Evolutionary conservation across 1,140 invertebrate species (phyloP).

Genomic region (Mamestra configurata): DNA sequence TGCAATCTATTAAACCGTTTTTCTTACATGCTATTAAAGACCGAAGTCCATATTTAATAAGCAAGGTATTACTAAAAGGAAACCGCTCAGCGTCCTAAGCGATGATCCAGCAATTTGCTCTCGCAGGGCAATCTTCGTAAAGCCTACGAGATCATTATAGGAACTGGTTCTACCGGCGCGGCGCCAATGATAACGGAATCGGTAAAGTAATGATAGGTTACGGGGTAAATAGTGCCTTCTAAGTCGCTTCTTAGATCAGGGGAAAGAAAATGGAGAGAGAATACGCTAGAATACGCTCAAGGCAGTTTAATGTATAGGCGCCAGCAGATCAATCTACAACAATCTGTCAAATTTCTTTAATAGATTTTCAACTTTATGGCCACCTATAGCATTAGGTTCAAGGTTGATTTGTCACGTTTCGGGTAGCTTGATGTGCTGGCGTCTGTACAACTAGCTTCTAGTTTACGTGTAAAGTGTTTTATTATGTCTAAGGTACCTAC

Average conservation of each 20-base stretch:
- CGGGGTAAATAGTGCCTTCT: neutral
- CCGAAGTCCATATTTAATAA: neutral
- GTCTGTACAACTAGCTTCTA: no score
- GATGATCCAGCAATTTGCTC: conserved; percentile 8
- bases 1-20: no score
- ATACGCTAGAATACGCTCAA: no score
- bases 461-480: no score
- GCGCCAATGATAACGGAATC: conserved; percentile 14
- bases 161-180: neutral
- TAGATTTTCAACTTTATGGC: no score
- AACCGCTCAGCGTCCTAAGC: neutral
- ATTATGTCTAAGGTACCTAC: no score
- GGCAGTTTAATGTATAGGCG: no score
- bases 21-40: neutral
- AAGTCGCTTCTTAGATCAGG: neutral
- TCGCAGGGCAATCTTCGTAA: neutral
- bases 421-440: no score
- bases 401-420: no score
- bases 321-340: no score
- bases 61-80: neutral
- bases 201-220: conserved; percentile 13
- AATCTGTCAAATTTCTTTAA: no score
- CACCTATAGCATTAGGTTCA: no score
- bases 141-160: neutral
- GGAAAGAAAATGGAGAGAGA: neutral